A percentile compares a stretch with the other conserved stretches of the same genome.
These are phyloP conservation scores for Trachelipus rathkii DNA, from an alignment of 1,140 invertebrate genomes.

Conservation along the genomic window DNA sequence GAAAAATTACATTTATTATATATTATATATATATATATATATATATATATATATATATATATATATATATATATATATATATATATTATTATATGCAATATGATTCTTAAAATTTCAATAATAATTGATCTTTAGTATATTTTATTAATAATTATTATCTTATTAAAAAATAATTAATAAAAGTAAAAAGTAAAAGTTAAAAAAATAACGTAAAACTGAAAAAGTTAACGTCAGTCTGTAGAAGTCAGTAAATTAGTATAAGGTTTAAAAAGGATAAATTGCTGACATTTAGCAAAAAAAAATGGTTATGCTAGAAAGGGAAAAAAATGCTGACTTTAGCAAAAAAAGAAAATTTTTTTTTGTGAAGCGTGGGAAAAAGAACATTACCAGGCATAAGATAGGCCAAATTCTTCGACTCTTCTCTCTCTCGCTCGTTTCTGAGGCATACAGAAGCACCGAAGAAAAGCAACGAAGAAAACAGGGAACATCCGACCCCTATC, in stretches of 20 bases:
- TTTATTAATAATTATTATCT: no score
- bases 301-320: background rate
- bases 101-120: no score
- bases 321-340: background rate
- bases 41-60: slow-evolving; percentile 49
- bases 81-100: no score
- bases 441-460: slow-evolving; percentile 87
- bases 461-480: slow-evolving; percentile 83
- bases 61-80: slow-evolving; percentile 14
- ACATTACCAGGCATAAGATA: slow-evolving; percentile 90
- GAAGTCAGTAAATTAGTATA: background rate
- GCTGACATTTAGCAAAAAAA: slow-evolving; percentile 8
- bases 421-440: slow-evolving; percentile 81
- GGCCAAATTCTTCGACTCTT: slow-evolving; percentile 93
- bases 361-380: background rate
- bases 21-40: background rate
- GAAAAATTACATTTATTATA: no score
- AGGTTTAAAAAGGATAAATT: slow-evolving; percentile 7
- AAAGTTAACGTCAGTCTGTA: no score
- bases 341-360: background rate
- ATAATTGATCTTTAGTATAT: no score
- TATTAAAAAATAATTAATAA: no score
- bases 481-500: slow-evolving; percentile 83
- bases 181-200: no score
- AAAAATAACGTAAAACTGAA: no score